These are phyloP conservation scores for Pseudopodoces humilis DNA, from an alignment of 2,113 vertebrate genomes.

Conservation along the genomic window DNA sequence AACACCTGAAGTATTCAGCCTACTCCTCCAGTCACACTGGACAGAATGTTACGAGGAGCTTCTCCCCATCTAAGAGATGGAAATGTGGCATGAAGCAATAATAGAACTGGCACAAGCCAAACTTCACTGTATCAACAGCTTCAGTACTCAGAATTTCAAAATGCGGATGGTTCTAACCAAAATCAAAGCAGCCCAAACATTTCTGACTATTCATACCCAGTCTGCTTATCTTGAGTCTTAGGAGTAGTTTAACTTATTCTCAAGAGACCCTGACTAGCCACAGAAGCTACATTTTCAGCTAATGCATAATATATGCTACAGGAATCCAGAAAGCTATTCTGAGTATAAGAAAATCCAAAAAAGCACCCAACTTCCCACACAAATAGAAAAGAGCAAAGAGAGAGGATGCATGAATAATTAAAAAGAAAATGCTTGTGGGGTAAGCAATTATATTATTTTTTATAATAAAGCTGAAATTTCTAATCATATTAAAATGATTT, in stretches of 20 bases:
- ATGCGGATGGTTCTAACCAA: neutral
- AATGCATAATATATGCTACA: conserved; percentile 49
- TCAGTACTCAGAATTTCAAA: neutral
- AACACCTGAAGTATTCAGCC: neutral
- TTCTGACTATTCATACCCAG: neutral
- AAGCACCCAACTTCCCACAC: conserved; percentile 31
- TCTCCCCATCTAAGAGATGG: neutral
- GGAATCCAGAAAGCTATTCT: conserved; percentile 48
- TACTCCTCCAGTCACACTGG: neutral
- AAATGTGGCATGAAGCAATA: neutral
- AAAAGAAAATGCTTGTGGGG: conserved; percentile 36
- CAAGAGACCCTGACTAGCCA: neutral
- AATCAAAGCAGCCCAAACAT: neutral
- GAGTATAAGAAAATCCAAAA: conserved; percentile 32
- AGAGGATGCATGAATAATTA: conserved; percentile 54
- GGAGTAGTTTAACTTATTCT: neutral
- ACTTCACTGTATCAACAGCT: neutral
- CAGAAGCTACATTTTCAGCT: conserved; percentile 18
- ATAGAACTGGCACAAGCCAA: neutral
- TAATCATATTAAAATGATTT: conserved; percentile 29
- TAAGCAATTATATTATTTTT: conserved; percentile 36
- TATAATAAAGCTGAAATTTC: conserved; percentile 36
- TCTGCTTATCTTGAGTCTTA: neutral
- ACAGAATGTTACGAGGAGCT: neutral
- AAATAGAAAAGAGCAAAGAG: conserved; percentile 11